These are phyloP conservation scores for Otolemur garnettii DNA, from an alignment of 2,113 vertebrate genomes.

Conservation along the genomic window DNA sequence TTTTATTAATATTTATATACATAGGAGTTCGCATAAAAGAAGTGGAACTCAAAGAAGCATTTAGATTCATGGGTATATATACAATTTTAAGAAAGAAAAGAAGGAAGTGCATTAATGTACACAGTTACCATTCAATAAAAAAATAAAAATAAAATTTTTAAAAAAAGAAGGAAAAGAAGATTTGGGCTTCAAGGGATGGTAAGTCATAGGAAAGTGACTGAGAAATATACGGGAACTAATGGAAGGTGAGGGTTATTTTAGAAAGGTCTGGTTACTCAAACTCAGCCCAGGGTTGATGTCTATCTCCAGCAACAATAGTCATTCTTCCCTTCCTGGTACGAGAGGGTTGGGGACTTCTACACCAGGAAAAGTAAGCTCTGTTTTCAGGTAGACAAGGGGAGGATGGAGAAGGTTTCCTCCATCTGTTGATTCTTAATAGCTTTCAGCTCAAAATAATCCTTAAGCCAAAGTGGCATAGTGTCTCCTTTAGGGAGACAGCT, in stretches of 20 bases:
- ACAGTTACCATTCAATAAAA: too few relatives aligned
- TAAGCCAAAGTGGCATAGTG: not conserved
- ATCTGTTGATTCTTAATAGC: not conserved
- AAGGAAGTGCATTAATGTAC: not conserved
- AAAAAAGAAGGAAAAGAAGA: constrained; percentile 19
- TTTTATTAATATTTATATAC: not conserved
- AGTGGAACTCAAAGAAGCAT: not conserved
- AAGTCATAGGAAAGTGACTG: not conserved
- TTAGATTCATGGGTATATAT: not conserved
- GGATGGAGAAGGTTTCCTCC: not conserved
- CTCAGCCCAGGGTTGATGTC: not conserved
- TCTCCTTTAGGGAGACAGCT: not conserved
- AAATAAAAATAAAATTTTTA: too few relatives aligned
- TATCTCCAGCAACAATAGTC: not conserved
- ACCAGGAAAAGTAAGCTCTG: not conserved
- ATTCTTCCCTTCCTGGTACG: not conserved
- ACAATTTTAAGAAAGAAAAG: constrained; percentile 58
- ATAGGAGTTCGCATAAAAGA: constrained; percentile 16
- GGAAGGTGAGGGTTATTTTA: not conserved
- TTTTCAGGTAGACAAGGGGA: not conserved
- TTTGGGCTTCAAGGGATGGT: not conserved
- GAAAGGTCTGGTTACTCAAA: not conserved
- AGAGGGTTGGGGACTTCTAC: not conserved
- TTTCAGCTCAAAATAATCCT: constrained; percentile 10
- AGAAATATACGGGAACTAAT: not conserved